These are phyloP conservation scores for Mustela lutreola DNA, from an alignment of 2,113 vertebrate genomes.

Conservation along the genomic window DNA sequence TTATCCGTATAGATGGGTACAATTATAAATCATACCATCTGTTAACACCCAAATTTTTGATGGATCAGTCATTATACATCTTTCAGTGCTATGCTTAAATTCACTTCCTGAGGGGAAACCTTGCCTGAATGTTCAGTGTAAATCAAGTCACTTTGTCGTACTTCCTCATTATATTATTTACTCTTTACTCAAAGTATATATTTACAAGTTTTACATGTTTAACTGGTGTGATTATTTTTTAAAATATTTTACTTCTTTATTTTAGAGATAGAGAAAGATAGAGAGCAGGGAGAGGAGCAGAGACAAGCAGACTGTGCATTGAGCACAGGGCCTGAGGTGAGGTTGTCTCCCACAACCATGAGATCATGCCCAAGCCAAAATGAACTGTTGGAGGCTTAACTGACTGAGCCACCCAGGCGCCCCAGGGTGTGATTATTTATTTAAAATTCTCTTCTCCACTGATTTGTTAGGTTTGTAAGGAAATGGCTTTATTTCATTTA, in stretches of 20 bases:
- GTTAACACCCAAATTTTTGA: neutral
- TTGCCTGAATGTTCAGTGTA: neutral
- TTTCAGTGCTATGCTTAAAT: neutral
- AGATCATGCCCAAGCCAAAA: neutral
- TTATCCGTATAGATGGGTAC: neutral
- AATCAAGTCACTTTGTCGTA: neutral
- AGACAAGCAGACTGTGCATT: neutral
- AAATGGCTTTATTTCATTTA: neutral
- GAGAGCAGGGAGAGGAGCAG: neutral
- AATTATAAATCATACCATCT: neutral
- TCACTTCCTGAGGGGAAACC: neutral
- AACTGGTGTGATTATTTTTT: neutral
- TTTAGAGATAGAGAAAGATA: neutral
- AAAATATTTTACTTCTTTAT: neutral
- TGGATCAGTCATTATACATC: neutral
- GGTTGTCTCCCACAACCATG: neutral
- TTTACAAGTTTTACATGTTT: neutral
- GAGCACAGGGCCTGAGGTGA: neutral
- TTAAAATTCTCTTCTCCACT: constrained; percentile 35
- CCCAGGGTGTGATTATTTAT: neutral
- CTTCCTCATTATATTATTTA: neutral
- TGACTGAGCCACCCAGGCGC: neutral
- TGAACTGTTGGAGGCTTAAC: neutral
- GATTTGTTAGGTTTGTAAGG: neutral
- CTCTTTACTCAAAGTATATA: neutral